phyloP scores from a whole-genome alignment of 1,140 invertebrate genomes.

The Rhynchophorus ferrugineus region DNA sequence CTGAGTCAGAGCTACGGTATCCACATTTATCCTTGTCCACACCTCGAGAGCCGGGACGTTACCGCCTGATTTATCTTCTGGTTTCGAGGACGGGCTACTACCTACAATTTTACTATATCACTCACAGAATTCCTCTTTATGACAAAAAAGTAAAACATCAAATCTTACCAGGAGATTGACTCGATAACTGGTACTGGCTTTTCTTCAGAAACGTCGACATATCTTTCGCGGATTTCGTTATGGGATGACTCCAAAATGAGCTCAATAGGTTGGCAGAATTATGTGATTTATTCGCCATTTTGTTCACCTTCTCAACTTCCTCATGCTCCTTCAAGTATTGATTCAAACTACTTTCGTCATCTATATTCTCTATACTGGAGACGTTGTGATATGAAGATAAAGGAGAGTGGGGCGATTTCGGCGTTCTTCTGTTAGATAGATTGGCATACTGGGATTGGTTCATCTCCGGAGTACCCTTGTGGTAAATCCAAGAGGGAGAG shows the following conservation, averaged over 20 bases:
- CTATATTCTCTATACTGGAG: constrained; percentile 40
- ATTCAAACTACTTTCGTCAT: constrained; percentile 41
- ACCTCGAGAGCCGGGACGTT: constrained; percentile 44
- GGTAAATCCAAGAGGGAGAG: constrained; percentile 31
- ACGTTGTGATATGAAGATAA: constrained; percentile 33
- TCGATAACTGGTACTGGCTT: constrained; percentile 50
- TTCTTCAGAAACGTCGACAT: constrained; percentile 45
- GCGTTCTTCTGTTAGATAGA: constrained; percentile 24
- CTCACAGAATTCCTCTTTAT: too few relatives aligned
- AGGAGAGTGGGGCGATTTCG: constrained; percentile 28
- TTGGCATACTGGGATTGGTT: neutral
- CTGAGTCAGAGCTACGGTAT: constrained; percentile 52
- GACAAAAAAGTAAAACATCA: constrained; percentile 13
- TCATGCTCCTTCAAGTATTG: constrained; percentile 40
- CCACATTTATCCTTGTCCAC: constrained; percentile 54
- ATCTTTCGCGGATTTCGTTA: constrained; percentile 45
- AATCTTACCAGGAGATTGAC: constrained; percentile 42
- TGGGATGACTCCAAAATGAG: constrained; percentile 52
- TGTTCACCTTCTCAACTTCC: constrained; percentile 24
- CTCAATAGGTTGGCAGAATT: constrained; percentile 37
- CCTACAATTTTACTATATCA: constrained; percentile 30
- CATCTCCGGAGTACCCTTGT: constrained; percentile 15
- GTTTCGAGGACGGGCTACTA: constrained; percentile 38
- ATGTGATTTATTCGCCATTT: constrained; percentile 22
- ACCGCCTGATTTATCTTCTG: constrained; percentile 45